Evolutionary conservation across 2,888 invertebrate species (phyloP).

Genomic region (Callyntrura sp.): DNA sequence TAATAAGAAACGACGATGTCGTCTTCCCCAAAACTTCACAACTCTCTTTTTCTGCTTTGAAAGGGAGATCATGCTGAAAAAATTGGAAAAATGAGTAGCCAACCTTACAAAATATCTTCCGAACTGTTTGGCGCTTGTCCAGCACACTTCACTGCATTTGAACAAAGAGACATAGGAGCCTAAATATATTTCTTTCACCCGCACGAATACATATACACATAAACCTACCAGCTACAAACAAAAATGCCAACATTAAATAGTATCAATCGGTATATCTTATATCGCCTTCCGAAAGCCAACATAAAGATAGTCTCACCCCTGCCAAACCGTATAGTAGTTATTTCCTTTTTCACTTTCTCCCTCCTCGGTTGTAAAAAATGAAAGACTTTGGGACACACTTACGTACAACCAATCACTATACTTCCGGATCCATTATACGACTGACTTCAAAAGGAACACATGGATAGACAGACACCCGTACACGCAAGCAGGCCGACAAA

Average conservation of each 20-base stretch:
- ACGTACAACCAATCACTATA: constrained; percentile 6
- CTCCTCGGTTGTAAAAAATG: neutral
- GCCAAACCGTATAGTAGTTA: neutral
- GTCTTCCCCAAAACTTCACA: neutral
- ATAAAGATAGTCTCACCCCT: neutral
- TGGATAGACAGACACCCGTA: too few relatives aligned
- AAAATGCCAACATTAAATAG: neutral
- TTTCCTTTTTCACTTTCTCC: neutral
- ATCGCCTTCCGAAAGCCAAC: neutral
- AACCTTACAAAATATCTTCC: constrained; percentile 68
- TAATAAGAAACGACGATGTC: neutral
- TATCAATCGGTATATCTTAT: neutral
- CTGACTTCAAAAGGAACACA: constrained; percentile 20
- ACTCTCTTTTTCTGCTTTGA: constrained; percentile 19
- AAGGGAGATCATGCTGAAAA: constrained; percentile 59
- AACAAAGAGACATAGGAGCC: constrained; percentile 36
- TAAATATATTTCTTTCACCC: constrained; percentile 15
- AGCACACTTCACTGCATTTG: constrained; percentile 56
- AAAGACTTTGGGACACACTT: neutral
- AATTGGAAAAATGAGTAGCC: constrained; percentile 65
- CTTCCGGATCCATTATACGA: neutral
- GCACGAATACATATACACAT: neutral
- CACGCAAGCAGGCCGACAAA: too few relatives aligned
- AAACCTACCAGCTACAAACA: too few relatives aligned
- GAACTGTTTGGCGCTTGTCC: constrained; percentile 69